Conservation (phyloP, 2,113 vertebrate genomes). For the Sinocyclocheilus anophthalmus region DNA sequence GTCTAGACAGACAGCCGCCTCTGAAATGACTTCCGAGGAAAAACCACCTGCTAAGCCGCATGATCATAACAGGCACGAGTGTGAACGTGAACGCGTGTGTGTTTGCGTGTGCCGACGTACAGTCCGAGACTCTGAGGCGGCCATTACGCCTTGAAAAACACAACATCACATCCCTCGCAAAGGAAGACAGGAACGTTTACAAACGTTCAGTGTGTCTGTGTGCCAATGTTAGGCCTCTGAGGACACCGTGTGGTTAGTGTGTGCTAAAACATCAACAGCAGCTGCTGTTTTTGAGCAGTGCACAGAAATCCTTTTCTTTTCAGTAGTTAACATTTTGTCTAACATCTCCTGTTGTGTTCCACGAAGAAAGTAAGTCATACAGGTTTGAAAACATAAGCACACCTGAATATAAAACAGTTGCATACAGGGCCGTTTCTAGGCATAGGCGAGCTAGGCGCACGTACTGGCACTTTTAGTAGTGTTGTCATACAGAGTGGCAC, state of each 20-base stretch:
- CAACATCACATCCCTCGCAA: not conserved
- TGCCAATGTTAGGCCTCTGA: conserved; percentile 8
- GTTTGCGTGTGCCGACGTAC: not conserved
- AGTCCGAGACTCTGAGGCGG: not conserved
- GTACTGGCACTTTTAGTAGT: too few species aligned
- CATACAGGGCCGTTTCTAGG: too few species aligned
- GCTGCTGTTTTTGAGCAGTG: not conserved
- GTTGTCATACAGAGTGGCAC: too few species aligned
- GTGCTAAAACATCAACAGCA: conserved; percentile 26
- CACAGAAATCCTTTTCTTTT: too few species aligned
- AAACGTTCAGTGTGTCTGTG: not conserved
- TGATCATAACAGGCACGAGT: conserved; percentile 7
- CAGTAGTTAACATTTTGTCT: too few species aligned
- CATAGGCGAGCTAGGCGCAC: too few species aligned
- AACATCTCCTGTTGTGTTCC: too few species aligned
- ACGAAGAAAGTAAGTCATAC: too few species aligned
- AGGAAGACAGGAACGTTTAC: not conserved
- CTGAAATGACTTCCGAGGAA: conserved; percentile 34
- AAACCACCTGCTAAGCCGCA: conserved; percentile 32
- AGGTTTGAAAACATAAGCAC: too few species aligned
- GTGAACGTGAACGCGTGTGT: not conserved
- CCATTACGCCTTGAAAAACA: conserved; percentile 24
- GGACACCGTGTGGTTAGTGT: conserved; percentile 43
- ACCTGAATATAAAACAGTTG: too few species aligned
- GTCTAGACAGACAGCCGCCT: conserved; percentile 3